Base-by-base conservation (phyloP, 2,888 invertebrate species). In the Eupithecia abbreviata region DNA sequence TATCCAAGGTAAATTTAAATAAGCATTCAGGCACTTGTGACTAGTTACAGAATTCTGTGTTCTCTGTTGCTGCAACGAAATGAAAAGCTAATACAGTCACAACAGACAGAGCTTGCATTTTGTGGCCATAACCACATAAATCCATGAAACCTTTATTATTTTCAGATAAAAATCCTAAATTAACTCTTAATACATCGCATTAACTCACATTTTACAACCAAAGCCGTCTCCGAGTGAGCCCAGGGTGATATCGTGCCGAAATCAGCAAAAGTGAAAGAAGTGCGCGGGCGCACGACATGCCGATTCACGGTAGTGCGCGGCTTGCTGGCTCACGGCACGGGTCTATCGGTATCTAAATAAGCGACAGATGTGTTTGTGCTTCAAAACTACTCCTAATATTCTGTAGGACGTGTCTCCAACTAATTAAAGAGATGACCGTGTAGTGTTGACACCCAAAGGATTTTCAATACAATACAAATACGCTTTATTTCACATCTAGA, bases 241-340 rank as follows among this genome's bases (percentile, higher is more conserved):
- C 58, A 13, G 41, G 47, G 51, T 65, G 72, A 49, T 77, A 81
- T 81, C 84, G 81, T 81, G 81, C 83, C 84, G 85, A 85, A 86
- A 85, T 85, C 82, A 81, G 84, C 85, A 82, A 85, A 90, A 92
- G 94, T 92, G 94, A 94, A 93, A 93, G 94, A 94, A 80, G 81
- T 85, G 87, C 88, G 90, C 85, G 83, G 83, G 87, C 88, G 85
- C 84, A 79, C 82, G 84, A 81, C 82, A 80, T 76, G 74, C 77
- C 75, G 79, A 82, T 81, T 82, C 85, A 82, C 90, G 91, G 92
- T 93, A 89, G 88, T 87, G 83, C 84, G 85, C 90, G 89, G 84
- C 89, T 89, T 89, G 92, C 85, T 85, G 85, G 91, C 88, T 84
- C 85, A 88, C 90, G 89, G 92, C 90, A 90, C 91, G 86, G 85